A percentile compares a stretch with the other conserved stretches of the same genome.
Evolutionary conservation across 2,113 vertebrate species (phyloP).

Genomic region (Stigmatopora nigra): DNA sequence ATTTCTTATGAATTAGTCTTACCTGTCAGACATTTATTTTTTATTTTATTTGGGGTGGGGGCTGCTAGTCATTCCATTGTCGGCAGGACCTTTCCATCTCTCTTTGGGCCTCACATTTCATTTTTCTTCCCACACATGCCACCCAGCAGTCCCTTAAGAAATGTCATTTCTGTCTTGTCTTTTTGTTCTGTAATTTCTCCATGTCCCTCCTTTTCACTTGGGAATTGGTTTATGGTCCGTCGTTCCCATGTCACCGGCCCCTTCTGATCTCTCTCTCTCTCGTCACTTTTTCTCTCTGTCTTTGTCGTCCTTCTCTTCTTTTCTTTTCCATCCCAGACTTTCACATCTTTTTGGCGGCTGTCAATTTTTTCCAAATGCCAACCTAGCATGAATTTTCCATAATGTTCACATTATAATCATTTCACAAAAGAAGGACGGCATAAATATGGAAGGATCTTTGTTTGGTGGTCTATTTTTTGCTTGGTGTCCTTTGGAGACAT

Average conservation of each 20-base stretch:
- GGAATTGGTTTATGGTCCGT: conserved; percentile 59
- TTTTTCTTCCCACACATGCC: conserved; percentile 67
- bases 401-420: conserved; percentile 15
- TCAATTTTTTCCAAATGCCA: conserved; percentile 23
- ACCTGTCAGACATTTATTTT: conserved; percentile 62
- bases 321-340: no score
- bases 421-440: conserved; percentile 10
- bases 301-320: conserved; percentile 4
- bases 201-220: conserved; percentile 55
- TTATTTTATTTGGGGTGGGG: conserved; percentile 63
- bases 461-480: neutral
- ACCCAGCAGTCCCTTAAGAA: conserved; percentile 66
- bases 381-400: conserved; percentile 13
- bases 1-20: conserved; percentile 67
- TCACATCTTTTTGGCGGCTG: neutral
- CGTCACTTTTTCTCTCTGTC: conserved; percentile 1
- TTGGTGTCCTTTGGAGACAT: neutral
- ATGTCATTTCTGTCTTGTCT: conserved; percentile 68
- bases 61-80: conserved; percentile 64
- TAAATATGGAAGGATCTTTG: neutral
- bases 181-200: conserved; percentile 68
- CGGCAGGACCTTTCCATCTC: conserved; percentile 62
- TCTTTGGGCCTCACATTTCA: conserved; percentile 65
- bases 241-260: conserved; percentile 50
- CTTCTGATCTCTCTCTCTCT: conserved; percentile 54